Conservation (phyloP, 2,888 invertebrate genomes). For the Cordylochernes scorpioides region DNA sequence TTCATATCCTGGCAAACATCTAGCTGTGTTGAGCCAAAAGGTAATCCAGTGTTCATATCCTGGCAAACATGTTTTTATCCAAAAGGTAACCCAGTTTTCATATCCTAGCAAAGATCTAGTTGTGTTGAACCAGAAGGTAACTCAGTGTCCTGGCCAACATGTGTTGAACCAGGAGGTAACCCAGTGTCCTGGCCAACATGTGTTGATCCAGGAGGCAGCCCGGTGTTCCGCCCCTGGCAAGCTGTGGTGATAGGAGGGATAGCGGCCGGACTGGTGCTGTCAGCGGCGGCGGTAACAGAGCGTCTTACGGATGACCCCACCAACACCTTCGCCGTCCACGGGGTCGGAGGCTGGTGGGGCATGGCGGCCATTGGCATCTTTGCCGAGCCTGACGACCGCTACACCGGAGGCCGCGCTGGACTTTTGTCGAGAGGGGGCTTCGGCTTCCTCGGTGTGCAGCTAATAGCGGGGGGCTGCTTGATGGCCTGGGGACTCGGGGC, state of each 20-base stretch:
- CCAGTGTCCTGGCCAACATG: too few relatives aligned
- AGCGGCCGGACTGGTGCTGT: slow-evolving; percentile 15
- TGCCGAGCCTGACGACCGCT: slow-evolving; percentile 50
- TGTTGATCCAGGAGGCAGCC: slow-evolving; percentile 18
- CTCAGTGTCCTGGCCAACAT: too few relatives aligned
- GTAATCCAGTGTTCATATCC: too few relatives aligned
- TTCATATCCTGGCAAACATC: too few relatives aligned
- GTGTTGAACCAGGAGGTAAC: too few relatives aligned
- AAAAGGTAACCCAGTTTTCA: too few relatives aligned
- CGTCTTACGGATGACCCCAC: slow-evolving; percentile 19
- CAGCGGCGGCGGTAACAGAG: slow-evolving; percentile 14
- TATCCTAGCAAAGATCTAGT: too few relatives aligned
- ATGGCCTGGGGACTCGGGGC: slow-evolving; percentile 53
- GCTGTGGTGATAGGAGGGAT: slow-evolving; percentile 18
- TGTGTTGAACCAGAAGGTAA: too few relatives aligned
- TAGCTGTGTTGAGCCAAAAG: too few relatives aligned
- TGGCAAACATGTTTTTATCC: too few relatives aligned
- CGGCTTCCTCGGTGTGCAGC: slow-evolving; percentile 56
- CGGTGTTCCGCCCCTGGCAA: slow-evolving; percentile 19
- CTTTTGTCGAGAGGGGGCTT: slow-evolving; percentile 38
- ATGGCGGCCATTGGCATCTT: slow-evolving; percentile 65
- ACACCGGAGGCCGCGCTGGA: slow-evolving; percentile 30
- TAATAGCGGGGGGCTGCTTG: slow-evolving; percentile 40
- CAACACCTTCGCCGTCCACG: slow-evolving; percentile 17
- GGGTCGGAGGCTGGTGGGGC: slow-evolving; percentile 30